These are phyloP conservation scores for Pseudochromis fuscus DNA, from an alignment of 2,797 vertebrate species.

Conservation along the genomic window DNA sequence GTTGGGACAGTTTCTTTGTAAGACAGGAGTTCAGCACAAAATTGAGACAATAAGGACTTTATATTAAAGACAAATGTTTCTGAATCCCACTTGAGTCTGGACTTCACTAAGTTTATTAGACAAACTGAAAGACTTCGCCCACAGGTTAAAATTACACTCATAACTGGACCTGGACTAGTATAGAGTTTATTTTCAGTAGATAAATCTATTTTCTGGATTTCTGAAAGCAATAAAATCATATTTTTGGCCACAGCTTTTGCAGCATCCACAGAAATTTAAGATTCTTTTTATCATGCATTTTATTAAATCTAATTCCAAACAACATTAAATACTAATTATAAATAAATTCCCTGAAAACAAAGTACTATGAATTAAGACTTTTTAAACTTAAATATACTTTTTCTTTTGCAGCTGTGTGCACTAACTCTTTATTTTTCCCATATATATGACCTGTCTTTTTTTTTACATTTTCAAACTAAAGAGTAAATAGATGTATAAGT, in stretches of 20 bases:
- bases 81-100: neutral
- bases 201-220: neutral
- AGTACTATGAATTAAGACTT: neutral
- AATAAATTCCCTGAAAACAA: neutral
- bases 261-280: neutral
- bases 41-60: neutral
- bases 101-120: too few species aligned
- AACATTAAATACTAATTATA: neutral
- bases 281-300: neutral
- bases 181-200: neutral
- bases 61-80: neutral
- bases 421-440: too few species aligned
- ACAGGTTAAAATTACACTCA: neutral
- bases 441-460: too few species aligned
- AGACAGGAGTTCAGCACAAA: neutral
- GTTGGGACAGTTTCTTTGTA: neutral
- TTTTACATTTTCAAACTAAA: too few species aligned
- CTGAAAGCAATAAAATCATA: neutral
- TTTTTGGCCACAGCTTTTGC: neutral
- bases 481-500: too few species aligned
- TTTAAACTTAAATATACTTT: neutral
- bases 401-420: neutral
- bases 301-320: neutral
- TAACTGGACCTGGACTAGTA: fast-evolving
- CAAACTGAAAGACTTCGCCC: neutral